These are phyloP conservation scores for Gyrodactylus salaris DNA, from an alignment of 1,140 invertebrate species.

Conservation along the genomic window DNA sequence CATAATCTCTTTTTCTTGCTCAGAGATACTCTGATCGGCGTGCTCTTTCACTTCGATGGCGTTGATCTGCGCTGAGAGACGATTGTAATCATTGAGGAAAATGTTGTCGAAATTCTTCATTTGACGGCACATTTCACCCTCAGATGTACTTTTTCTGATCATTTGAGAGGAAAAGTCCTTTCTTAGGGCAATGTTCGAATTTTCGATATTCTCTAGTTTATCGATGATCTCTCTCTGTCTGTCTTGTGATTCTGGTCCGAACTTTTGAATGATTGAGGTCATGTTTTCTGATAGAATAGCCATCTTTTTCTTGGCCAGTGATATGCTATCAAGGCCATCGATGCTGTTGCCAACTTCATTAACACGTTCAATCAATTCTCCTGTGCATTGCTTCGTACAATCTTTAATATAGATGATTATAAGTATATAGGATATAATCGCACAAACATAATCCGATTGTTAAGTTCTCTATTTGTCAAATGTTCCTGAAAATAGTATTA, in stretches of 20 bases:
- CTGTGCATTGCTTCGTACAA: not conserved
- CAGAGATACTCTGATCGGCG: not conserved
- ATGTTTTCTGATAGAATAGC: not conserved
- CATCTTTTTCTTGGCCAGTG: not conserved
- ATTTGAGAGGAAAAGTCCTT: not conserved
- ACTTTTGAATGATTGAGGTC: not conserved
- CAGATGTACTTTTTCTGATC: not conserved
- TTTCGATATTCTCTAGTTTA: not conserved
- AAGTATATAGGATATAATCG: no score
- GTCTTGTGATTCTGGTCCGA: not conserved
- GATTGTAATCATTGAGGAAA: not conserved
- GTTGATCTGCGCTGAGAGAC: not conserved
- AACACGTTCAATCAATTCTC: not conserved
- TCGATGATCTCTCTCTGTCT: not conserved
- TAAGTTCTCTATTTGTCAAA: no score
- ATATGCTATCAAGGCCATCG: not conserved
- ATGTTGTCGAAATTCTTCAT: not conserved
- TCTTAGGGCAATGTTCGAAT: not conserved
- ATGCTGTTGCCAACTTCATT: not conserved
- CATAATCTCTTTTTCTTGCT: not conserved
- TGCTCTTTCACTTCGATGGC: not conserved
- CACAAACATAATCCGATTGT: no score
- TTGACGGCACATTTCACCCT: not conserved
- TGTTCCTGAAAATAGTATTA: no score
- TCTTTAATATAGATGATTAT: no score